Evolutionary conservation across 1,140 invertebrate genomes (phyloP), one percentile per base, ranked within the genome.

Genomic region (Pogonomyrmex barbatus): DNA sequence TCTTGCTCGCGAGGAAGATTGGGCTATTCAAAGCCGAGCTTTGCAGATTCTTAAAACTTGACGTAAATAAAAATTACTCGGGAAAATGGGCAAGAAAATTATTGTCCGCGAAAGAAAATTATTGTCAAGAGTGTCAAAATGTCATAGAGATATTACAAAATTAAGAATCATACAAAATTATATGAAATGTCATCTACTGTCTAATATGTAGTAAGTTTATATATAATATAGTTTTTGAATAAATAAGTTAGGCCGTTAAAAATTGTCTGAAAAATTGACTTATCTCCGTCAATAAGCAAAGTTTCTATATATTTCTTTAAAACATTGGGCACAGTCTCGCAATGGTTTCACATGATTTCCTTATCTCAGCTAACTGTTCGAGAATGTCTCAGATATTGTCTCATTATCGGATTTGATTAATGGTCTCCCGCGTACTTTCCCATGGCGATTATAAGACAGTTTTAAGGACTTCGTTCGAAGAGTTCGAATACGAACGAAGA

Each of bases 401-500:
- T 73, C 42, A 85, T 85, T 85, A 85, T 77, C 75, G 39, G 62
- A 17, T 30, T 85, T 85, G 75, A 85, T 85, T 78, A 85, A 85
- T 78, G 82, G 47, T 68, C 42, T 78, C 50, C 78, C 30, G 47
- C 58, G 42, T 36, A 73, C 36, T 54, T 45, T n/a, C 60, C 17
- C 60, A 14, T 67, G 73, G 73, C 50, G 58, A 85, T 85, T 85
- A 85, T 77, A 78, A 85, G 58, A 65, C 58, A 77, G 54, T 83
- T 76, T 85, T 78, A 78, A 85, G 47, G 45, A 63, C 50, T 63
- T 63, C 4, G 17, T 47, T 75, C 42, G 52, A 42, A 47, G 47
- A 45, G 73, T 52, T 54, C 47, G 73, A 85, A 78, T 85, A 45
- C 73, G 73, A 42, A 73, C 30, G 67, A 83, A 85, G 82, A 85